Base-by-base conservation (phyloP, 2,797 vertebrate genomes). In the Pipistrellus kuhlii region DNA sequence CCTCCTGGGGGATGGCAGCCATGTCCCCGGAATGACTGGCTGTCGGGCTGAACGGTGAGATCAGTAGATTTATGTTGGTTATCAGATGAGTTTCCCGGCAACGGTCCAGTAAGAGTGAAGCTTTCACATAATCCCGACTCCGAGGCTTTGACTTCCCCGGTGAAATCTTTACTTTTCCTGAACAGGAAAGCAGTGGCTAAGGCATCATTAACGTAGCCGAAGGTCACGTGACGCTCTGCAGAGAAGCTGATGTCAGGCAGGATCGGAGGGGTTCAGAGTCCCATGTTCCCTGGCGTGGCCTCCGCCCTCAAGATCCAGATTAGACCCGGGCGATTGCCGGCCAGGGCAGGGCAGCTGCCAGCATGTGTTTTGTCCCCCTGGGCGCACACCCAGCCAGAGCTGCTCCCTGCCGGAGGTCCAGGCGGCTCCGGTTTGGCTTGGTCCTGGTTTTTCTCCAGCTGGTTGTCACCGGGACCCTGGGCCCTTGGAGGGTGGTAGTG, bases 21-120 rank as follows among this genome's bases (percentile, higher is more conserved):
- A 35, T 59, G 17, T 82, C 73, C 51, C 25, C 53, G 30, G 46
- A 66, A 23, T 53, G 86, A 38, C 23, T 78, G 76, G 38, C 72
- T 44, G 1, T 32, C 11, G 38, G 44, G n/a, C 32, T 38, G 46
- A 35, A 59, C 17, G n/a, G n/a, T 44, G 15, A 90, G 46, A 87
- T 41, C 27, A 32, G 35, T 35, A 20, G 20, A 59, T 93, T 92
- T 57, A 46, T 90, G 35, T n/a, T 76, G 51, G 46, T 88, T 75
- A 25, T 95, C 68, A 78, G 73, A 46, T 94, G 66, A 93, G 32
- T 88, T 91, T 88, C 25, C 18, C 46, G 55, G 17, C 20, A 23
- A 8, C 82, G 69, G 27, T 32, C 14, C 53, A 73, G 12, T 69
- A 66, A 44, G n/a, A 75, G 13, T 51, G 38, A 87, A n/a, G 14